Base-by-base conservation (phyloP, 30 jellyfish, hydroid and myxozoan genomes). In the Aurelia aurita complex sp. Pacific region DNA sequence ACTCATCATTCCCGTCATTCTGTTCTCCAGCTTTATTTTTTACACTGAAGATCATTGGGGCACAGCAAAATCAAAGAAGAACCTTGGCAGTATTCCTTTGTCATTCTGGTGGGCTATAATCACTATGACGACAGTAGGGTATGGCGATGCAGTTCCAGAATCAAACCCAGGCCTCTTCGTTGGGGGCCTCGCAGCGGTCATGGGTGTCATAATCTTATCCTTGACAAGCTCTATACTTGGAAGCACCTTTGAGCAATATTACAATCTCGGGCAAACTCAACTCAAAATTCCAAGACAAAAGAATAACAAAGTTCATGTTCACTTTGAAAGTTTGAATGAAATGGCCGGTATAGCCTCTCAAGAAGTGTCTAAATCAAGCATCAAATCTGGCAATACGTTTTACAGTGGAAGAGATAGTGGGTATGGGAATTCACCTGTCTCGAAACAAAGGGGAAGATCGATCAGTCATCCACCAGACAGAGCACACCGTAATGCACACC, bases 41-140 rank as follows among this genome's bases (percentile, higher is more conserved):
- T 89, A 77, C 89, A 74, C 95, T 0, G 99, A 94, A 53, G 80
- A 80, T 55, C 42, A 65, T 76, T 89, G 90, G 89, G 98, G 97
- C 35, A 69, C 57, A 17, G 92, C 32, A 36, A 70, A 76, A 64
- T 68, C 89, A 71, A 83, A 80, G 43, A 53, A 59, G 7, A 51
- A 54, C 42, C 72, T 89, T 82, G n/a, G 52, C 53, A 94, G 94
- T 50, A 85, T 89, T 17, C 99, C 97, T 1, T 65, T 52, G 16
- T 72, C 85, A 54, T 51, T 94, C 29, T 94, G 99, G 99, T 94
- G 99, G 99, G 85, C 97, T 51, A 88, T 94, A 9, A 74, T 89
- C 18, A 94, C 99, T 67, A 89, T 90, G 97, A 89, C 99, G 35
- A 94, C 99, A 6, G 97, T 89, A 3, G 99, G 99, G n/a, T 94